Evolutionary conservation across 2,113 vertebrate genomes (phyloP), one percentile per base, ranked within the genome.

Genomic region (Marmota flaviventris): DNA sequence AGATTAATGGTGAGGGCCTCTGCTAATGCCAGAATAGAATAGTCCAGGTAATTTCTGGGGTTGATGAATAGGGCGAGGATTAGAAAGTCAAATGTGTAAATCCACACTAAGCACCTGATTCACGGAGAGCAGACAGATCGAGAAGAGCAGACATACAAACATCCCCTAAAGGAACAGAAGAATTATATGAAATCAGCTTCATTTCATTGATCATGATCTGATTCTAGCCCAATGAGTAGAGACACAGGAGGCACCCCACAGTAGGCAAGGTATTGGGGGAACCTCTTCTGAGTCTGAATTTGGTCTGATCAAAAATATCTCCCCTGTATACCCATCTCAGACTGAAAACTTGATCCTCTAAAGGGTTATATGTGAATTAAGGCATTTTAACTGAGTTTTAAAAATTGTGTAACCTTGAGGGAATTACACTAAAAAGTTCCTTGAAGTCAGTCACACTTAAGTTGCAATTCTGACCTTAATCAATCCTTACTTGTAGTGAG

Each of bases 301-400:
- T 37, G 18, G 11, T 69, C 37, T 67, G n/a, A 51, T 39, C 17
- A 42, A 61, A 90, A 86, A 65, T 2, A 39, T 37, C 37, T 48
- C 72, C 4, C 25, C 81, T 56, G 24, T 45, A 69, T 87, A 56
- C 7, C 5, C 48, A 18, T 34, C 37, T 86, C 5, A 58, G 76
- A 58, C 79, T 17, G 63, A 84, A 97, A 69, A 39, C 37, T 37
- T 90, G n/a, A 69, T 32, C 89, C 65, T 5, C 79, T 63, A 84
- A 56, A 78, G 32, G 3, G 11, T n/a, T 45, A 39, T 48, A 53
- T n/a, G 25, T 61, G 37, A 70, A 72, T 91, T 61, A 73, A 32
- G 32, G 39, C 45, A 91, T 91, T 81, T 85, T 85, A 84, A 56
- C 5, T 61, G 70, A 83, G 16, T 67, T 94, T 78, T 69, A 78